Conservation (phyloP, 1,140 invertebrate species). For the Colletes gigas region DNA sequence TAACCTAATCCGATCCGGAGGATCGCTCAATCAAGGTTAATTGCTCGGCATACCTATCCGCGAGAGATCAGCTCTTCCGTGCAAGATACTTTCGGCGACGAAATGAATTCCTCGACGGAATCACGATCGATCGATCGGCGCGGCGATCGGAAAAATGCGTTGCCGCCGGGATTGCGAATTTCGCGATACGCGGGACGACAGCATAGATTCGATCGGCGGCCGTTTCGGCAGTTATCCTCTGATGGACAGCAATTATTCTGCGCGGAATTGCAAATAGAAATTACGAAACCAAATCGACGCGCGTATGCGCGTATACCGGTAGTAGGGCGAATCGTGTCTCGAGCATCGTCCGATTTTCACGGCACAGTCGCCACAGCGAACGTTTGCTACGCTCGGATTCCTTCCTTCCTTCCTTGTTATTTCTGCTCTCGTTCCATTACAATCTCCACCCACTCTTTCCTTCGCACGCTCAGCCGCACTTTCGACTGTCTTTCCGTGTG, state of each 20-base stretch:
- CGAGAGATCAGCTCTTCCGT: slow-evolving; percentile 12
- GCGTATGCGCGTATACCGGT: slow-evolving; percentile 44
- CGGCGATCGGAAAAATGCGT: slow-evolving; percentile 8
- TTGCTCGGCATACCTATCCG: not conserved
- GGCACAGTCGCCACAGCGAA: not conserved
- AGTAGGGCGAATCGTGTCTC: not conserved
- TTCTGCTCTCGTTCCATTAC: not conserved
- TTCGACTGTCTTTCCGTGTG: not conserved
- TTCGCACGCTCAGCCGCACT: not conserved
- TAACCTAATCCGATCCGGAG: not conserved
- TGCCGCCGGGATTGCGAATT: slow-evolving; percentile 3
- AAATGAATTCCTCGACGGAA: not conserved
- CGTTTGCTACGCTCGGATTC: not conserved
- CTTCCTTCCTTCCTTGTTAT: not conserved
- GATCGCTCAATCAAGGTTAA: not conserved
- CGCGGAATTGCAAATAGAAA: slow-evolving; percentile 69
- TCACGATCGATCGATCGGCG: not conserved
- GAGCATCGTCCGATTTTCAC: not conserved
- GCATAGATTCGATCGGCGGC: slow-evolving; percentile 9
- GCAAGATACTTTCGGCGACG: too few relatives aligned
- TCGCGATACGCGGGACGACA: slow-evolving; percentile 4
- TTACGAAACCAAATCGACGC: slow-evolving; percentile 67
- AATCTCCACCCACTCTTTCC: not conserved
- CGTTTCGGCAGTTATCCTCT: slow-evolving; percentile 43
- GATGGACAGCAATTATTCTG: slow-evolving; percentile 67